Conservation (phyloP, 1,140 invertebrate genomes). For the Drosophila bocqueti region DNA sequence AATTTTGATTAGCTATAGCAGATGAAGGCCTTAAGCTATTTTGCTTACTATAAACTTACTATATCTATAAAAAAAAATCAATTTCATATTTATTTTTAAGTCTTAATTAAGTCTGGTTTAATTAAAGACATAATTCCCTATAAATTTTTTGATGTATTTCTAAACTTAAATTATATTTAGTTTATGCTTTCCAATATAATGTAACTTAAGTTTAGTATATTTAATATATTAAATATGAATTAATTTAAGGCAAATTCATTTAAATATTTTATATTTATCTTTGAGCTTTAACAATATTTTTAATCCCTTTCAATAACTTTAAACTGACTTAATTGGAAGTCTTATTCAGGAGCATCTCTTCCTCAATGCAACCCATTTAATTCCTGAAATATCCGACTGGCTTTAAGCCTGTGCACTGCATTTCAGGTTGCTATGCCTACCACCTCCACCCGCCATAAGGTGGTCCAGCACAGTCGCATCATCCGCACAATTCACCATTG, state of each 20-base stretch:
- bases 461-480: slow-evolving; percentile 24
- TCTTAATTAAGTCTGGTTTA: neutral
- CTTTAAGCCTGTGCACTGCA: slow-evolving; percentile 32
- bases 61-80: too few relatives aligned
- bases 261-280: too few relatives aligned
- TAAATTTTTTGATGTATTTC: too few relatives aligned
- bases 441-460: neutral
- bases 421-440: slow-evolving; percentile 26
- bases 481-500: slow-evolving; percentile 46
- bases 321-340: neutral
- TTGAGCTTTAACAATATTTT: neutral
- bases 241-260: neutral
- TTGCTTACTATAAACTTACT: too few relatives aligned
- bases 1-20: too few relatives aligned
- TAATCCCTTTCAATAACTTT: neutral
- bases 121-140: too few relatives aligned
- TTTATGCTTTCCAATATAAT: too few relatives aligned
- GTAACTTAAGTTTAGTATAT: too few relatives aligned
- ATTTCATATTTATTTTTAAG: neutral
- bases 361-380: neutral
- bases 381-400: neutral
- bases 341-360: neutral
- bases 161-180: too few relatives aligned
- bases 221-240: neutral
- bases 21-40: too few relatives aligned